Base-by-base conservation (phyloP, 2,888 invertebrate species). In the Drosophila lacicola region DNA sequence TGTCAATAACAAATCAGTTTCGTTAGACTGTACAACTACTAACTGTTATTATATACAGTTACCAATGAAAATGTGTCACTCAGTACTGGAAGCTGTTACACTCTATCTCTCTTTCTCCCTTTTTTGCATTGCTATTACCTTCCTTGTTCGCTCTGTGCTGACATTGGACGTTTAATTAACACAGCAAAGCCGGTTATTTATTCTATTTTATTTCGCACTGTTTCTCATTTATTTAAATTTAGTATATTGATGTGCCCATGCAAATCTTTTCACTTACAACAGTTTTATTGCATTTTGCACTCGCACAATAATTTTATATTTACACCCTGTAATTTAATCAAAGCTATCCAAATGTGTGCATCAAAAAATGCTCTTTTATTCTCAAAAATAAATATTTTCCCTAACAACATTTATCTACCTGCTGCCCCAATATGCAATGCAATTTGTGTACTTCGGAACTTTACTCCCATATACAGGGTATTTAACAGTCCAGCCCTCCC, bases 41-140 rank as follows among this genome's bases (percentile, higher is more conserved):
- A 76, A 79, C 86, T 72, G 80, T 78, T 51, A 42, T 46, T 49
- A 47, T 68, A 41, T 36, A 76, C 80, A 77, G 80, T 77, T 80
- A 34, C 21, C 36, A 58, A 37, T 57, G 47, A n/a, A 57, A 76
- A 70, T 55, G 49, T 62, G 51, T 46, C 62, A 65, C 61, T 37
- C 51, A 56, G 46, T 39, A 63, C 44, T 66, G 51, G 36, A 64
- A 64, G 37, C 50, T 46, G 13, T 39, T 64, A 21, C 25, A 5
- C 34, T 33, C 42, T 54, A 36, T 50, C 33, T 29, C 46, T 56
- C 33, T n/a, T 14, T 66, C 17, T 14, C 25, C 41, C 21, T 44
- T 42, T 45, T 29, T 14, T 41, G 37, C n/a, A 17, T 17, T 21
- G 41, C 47, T 25, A 25, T 29, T 13, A 14, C 34, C 5, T 19